Percentiles rank a stretch among this genome's conserved stretches.
Conservation (phyloP, 2,888 invertebrate species). For the Xylota segnis region DNA sequence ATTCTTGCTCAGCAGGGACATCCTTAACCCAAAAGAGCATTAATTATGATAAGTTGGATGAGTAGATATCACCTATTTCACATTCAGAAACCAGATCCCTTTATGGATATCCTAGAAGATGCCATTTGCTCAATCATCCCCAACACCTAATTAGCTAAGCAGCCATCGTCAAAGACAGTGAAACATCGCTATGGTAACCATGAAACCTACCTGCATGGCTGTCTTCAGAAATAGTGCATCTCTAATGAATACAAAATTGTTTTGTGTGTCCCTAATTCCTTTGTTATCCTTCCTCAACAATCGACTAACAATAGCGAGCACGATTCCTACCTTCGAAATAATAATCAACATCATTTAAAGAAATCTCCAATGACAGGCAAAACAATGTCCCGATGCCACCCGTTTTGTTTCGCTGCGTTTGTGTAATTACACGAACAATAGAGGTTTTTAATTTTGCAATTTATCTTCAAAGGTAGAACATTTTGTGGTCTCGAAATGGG, state of each 20-base stretch:
- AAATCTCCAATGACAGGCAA: background rate
- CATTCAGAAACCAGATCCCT: too few species aligned
- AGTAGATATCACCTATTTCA: too few species aligned
- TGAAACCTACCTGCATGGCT: background rate
- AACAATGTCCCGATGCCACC: background rate
- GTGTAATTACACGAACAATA: conserved; percentile 9
- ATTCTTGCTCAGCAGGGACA: too few species aligned
- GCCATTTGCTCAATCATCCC: too few species aligned
- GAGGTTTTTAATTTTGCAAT: conserved; percentile 11
- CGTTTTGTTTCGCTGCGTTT: background rate
- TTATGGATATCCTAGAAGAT: too few species aligned
- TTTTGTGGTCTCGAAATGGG: background rate
- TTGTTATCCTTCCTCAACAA: background rate
- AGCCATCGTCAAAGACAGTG: too few species aligned
- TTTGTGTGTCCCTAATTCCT: background rate
- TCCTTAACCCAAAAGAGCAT: too few species aligned
- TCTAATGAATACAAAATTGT: background rate
- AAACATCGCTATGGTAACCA: too few species aligned
- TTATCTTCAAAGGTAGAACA: conserved; percentile 13
- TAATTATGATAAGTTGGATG: too few species aligned
- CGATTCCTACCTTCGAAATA: background rate
- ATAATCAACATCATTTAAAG: background rate
- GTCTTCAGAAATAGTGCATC: background rate
- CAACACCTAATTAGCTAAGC: too few species aligned
- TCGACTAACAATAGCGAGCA: background rate